Percentiles rank a stretch among this genome's conserved stretches.
phyloP scores from a whole-genome alignment of 2,113 vertebrate genomes.

The Crocuta crocuta region DNA sequence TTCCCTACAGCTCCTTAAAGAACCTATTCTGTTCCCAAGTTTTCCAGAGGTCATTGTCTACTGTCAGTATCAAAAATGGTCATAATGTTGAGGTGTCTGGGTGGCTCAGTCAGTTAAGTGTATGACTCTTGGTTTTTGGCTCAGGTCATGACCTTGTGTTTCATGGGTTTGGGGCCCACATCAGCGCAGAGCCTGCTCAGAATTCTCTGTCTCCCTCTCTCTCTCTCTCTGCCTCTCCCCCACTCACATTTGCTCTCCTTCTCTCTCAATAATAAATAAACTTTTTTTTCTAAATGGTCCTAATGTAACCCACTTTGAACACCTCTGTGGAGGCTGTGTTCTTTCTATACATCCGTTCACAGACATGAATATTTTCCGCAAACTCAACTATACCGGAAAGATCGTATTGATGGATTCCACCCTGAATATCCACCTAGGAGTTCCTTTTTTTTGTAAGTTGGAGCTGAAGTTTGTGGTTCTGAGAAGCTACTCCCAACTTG shows the following conservation, averaged over 20 bases:
- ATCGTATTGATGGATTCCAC: background rate
- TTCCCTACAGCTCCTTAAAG: background rate
- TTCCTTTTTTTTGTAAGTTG: background rate
- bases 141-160: no score
- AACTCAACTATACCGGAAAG: background rate
- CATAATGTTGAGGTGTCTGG: background rate
- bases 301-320: background rate
- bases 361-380: background rate
- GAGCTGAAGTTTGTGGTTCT: slow-evolving; percentile 38
- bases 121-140: no score
- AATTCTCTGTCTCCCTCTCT: no score
- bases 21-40: background rate
- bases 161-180: no score
- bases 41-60: background rate
- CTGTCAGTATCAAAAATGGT: background rate
- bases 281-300: background rate
- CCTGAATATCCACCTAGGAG: no score
- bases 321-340: background rate
- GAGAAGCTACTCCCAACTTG: background rate
- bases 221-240: no score
- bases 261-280: no score
- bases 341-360: background rate
- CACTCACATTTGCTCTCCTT: no score
- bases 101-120: no score
- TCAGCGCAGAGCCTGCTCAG: no score